Evolutionary conservation across 2,797 vertebrate species (phyloP).

Genomic region (Margarornis squamiger): DNA sequence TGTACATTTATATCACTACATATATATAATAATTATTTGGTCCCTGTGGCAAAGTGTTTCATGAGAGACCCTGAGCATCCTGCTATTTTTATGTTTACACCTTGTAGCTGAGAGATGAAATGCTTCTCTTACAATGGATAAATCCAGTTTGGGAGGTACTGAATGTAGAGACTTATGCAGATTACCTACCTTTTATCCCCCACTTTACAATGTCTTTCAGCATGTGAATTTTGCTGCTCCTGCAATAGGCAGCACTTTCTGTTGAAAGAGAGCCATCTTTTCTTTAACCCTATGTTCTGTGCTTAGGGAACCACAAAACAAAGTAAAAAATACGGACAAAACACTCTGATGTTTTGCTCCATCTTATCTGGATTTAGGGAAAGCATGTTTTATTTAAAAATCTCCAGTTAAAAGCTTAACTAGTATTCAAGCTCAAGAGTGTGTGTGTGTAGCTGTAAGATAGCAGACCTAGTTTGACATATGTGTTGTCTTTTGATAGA

Average conservation of each 20-base stretch:
- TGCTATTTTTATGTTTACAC: background rate
- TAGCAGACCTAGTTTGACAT: background rate
- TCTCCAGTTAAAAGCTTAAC: background rate
- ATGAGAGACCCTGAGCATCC: background rate
- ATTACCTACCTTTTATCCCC: background rate
- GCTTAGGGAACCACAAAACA: background rate
- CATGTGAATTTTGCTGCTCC: background rate
- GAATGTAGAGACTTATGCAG: background rate
- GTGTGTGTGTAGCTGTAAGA: background rate
- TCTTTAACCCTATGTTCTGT: background rate
- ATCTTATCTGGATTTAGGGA: background rate
- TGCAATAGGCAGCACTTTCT: background rate
- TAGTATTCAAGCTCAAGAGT: background rate
- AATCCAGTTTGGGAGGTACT: background rate
- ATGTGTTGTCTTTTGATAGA: slow-evolving; percentile 20
- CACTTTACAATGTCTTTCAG: background rate
- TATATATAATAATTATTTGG: background rate
- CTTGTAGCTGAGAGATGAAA: background rate
- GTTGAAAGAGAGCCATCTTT: background rate
- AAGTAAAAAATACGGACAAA: background rate
- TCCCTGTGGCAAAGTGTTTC: background rate
- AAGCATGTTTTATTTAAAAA: background rate
- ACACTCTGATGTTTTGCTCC: background rate
- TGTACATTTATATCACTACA: background rate
- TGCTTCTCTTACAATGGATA: background rate